These are phyloP conservation scores for Acanthopleura granulata DNA, from an alignment of 2,888 invertebrate genomes.

Conservation along the genomic window DNA sequence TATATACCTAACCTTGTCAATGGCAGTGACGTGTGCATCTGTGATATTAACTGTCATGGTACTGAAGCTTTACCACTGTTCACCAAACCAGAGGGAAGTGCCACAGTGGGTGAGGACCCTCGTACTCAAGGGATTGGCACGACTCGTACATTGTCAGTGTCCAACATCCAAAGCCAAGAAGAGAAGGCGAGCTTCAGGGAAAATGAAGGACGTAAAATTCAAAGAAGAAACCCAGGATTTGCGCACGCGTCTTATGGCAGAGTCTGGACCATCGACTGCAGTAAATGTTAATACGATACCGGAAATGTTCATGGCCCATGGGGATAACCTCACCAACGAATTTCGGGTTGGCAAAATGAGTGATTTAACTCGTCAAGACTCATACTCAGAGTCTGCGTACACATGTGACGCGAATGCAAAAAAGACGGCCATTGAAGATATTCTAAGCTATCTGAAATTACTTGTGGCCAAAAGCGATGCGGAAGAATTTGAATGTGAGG, in stretches of 20 bases:
- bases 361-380: background rate
- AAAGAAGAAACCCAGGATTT: background rate
- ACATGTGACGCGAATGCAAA: background rate
- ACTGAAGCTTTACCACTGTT: slow-evolving; percentile 48
- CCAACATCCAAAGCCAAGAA: background rate
- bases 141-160: slow-evolving; percentile 32
- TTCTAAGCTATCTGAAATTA: slow-evolving; percentile 55
- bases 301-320: slow-evolving; percentile 32
- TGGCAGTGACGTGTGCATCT: slow-evolving; percentile 52
- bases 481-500: slow-evolving; percentile 52
- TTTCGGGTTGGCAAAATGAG: background rate
- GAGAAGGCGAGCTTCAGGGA: background rate
- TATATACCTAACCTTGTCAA: slow-evolving; percentile 52
- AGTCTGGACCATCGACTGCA: background rate
- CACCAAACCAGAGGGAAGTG: slow-evolving; percentile 39
- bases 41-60: slow-evolving; percentile 50
- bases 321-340: slow-evolving; percentile 20
- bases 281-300: slow-evolving; percentile 28
- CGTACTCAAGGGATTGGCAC: slow-evolving; percentile 32
- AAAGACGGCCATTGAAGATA: slow-evolving; percentile 49
- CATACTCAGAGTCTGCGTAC: background rate
- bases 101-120: slow-evolving; percentile 41
- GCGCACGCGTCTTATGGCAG: background rate
- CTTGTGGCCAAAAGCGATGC: slow-evolving; percentile 59
- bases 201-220: background rate